Percentiles rank a stretch among this genome's conserved stretches.
phyloP scores from a whole-genome alignment of 2,797 vertebrate species.

The Arctocebus calabarensis region DNA sequence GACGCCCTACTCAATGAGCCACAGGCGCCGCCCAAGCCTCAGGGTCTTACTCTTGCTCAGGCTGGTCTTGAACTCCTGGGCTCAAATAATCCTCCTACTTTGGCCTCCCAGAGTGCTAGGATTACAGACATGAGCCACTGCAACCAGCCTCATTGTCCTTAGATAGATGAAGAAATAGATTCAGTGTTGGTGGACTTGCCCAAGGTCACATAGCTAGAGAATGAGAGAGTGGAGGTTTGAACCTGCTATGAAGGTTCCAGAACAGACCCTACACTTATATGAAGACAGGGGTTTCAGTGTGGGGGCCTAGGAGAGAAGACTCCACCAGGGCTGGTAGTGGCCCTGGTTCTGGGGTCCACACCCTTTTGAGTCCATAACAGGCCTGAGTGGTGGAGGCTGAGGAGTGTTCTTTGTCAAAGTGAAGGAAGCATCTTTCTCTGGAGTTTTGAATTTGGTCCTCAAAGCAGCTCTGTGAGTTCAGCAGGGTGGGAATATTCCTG shows the following conservation, averaged over 20 bases:
- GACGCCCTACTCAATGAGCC: too few relatives aligned
- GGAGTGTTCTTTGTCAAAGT: background rate
- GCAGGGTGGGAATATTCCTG: background rate
- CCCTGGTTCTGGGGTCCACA: background rate
- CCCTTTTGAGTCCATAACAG: background rate
- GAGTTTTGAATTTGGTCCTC: background rate
- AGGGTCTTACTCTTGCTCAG: too few relatives aligned
- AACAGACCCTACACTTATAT: background rate
- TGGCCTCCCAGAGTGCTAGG: background rate
- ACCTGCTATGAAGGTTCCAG: background rate
- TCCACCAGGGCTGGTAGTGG: background rate
- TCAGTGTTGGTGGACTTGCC: background rate
- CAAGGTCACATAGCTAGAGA: background rate
- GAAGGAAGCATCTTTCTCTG: background rate
- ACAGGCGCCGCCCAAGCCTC: too few relatives aligned
- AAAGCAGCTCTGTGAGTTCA: background rate
- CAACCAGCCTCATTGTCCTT: background rate
- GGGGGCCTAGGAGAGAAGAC: background rate
- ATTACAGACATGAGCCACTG: background rate
- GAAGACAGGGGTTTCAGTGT: background rate
- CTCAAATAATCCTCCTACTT: background rate
- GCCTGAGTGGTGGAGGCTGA: background rate
- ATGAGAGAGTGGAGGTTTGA: background rate
- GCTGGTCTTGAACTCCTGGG: background rate
- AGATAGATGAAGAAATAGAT: slow-evolving; percentile 45